These are phyloP conservation scores for Erethizon dorsatum DNA, from an alignment of 2,797 vertebrate species.

Conservation along the genomic window DNA sequence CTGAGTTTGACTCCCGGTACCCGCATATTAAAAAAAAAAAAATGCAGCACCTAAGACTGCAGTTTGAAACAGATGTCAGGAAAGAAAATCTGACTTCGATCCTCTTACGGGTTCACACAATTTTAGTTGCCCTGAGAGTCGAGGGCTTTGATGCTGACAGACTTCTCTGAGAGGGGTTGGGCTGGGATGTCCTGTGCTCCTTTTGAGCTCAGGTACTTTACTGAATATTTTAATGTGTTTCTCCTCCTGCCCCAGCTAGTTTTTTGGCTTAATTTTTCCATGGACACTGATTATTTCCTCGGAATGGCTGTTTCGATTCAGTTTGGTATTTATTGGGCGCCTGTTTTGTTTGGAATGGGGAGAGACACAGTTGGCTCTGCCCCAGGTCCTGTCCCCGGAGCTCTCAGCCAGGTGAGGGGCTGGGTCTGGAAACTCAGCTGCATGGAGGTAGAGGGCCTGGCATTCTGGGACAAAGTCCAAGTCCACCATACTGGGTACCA, in stretches of 20 bases:
- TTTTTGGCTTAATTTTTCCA: not conserved
- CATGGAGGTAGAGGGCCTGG: not conserved
- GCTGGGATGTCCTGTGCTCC: not conserved
- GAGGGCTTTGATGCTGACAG: not conserved
- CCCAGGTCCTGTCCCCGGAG: not conserved
- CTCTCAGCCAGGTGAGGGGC: not conserved
- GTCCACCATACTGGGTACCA: not conserved
- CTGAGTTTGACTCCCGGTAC: too few relatives aligned
- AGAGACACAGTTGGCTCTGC: not conserved
- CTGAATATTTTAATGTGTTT: not conserved
- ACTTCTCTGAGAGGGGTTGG: not conserved
- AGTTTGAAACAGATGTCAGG: not conserved
- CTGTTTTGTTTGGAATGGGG: not conserved
- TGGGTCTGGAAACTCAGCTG: not conserved
- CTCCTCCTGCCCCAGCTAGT: not conserved
- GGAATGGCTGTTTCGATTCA: not conserved
- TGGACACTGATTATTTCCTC: not conserved
- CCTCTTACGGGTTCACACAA: rapidly evolving
- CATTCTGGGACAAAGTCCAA: not conserved
- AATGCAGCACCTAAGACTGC: not conserved
- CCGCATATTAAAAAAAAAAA: too few relatives aligned
- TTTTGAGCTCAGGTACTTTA: not conserved
- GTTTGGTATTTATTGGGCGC: not conserved
- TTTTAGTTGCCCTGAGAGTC: not conserved
- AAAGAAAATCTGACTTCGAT: not conserved